phyloP scores from a whole-genome alignment of 2,888 invertebrate species.

The Agonopterix heracliana region DNA sequence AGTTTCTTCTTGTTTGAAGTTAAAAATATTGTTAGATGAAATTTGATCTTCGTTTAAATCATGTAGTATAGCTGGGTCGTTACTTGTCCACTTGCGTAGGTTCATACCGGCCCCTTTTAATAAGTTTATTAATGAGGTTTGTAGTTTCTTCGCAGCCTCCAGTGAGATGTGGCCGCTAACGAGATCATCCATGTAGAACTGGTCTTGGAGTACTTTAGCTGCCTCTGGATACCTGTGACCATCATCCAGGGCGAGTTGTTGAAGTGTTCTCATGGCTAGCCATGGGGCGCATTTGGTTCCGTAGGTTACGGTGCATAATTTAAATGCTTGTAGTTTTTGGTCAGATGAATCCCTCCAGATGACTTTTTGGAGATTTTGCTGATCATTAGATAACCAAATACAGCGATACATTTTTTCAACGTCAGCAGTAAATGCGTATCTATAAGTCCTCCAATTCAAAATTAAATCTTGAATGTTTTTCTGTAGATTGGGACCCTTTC shows the following conservation, averaged over 20 bases:
- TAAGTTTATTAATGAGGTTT: constrained; percentile 2
- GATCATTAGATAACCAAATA: constrained; percentile 10
- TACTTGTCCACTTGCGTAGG: constrained; percentile 9
- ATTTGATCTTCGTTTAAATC: constrained; percentile 3
- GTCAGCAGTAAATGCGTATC: constrained; percentile 14
- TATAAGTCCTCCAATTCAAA: constrained; percentile 13
- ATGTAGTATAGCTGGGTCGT: constrained; percentile 1
- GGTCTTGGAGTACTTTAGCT: not conserved
- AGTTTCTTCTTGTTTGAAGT: constrained; percentile 5
- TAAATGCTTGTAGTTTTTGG: no score
- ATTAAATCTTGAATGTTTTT: constrained; percentile 10
- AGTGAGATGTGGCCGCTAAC: not conserved
- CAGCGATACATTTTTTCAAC: constrained; percentile 15
- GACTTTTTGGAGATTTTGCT: no score
- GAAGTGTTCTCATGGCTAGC: constrained; percentile 5
- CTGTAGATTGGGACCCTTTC: constrained; percentile 1
- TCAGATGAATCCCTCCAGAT: no score
- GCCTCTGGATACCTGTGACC: constrained; percentile 3
- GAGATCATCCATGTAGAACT: constrained; percentile 5
- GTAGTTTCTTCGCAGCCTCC: not conserved
- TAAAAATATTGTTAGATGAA: not conserved
- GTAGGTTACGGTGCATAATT: no score
- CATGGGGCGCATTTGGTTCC: constrained; percentile 6
- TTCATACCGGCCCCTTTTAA: constrained; percentile 6
- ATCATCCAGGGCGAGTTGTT: constrained; percentile 6